Evolutionary conservation across 2,888 invertebrate species (phyloP), one percentile per base, ranked within the genome.

Genomic region (Tachina lurida): DNA sequence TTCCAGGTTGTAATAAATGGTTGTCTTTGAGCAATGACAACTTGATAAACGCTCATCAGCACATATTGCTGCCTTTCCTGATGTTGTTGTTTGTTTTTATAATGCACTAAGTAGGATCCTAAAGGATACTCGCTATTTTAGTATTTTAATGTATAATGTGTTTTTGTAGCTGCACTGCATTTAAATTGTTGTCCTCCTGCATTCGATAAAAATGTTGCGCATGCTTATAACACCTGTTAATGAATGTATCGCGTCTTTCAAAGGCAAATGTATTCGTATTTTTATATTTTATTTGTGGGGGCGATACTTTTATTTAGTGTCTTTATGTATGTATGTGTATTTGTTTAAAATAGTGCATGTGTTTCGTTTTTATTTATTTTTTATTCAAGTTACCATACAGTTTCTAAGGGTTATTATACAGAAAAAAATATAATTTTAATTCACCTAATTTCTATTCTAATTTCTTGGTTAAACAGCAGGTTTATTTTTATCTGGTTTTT

Each of bases 31-130:
- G 87, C 89, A 90, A 88, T 90, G 90, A 90, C 90, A 90, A 91
- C 90, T 90, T 90, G 90, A 91, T 90, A 90, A 90, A 90, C 89
- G 88, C 87, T 88, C 89, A 89, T 89, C 90, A 89, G 88, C 89
- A 88, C 90, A 90, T 89, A 90, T 89, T 90, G 90, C 67, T 63
- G 47, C 19, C 12, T 19, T 31, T 31, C 52, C 60, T 68, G 60
- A 58, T 54, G 60, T 43, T 60, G 63, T 17, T 56, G 76, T 62
- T 54, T 15, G 15, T 8, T 49, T 31, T 19, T 41, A 10, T 13
- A 15, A 43, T 56, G 31, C 31, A 47, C 22, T 39, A 52, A 56
- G 60, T 71, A 74, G 17, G 22, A 45, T 87, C 86, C 87, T 67
- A 80, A 81, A 85, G 87, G 84, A 84, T 84, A 81, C 12, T 65